phyloP scores from a whole-genome alignment of 2,113 vertebrate genomes.

The Labeo rohita region DNA sequence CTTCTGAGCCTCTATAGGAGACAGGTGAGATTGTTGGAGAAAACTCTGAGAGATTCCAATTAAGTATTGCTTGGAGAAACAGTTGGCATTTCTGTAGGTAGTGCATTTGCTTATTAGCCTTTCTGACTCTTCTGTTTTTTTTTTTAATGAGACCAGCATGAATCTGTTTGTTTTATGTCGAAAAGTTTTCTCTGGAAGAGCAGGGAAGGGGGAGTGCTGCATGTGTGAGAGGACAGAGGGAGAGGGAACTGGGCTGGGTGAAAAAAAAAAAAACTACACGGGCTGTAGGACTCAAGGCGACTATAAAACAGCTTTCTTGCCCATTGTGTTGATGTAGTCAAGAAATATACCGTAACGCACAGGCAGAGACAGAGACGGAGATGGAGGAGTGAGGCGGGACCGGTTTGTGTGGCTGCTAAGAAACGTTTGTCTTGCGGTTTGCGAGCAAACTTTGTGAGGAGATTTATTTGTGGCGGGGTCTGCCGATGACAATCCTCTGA shows the following conservation, averaged over 20 bases:
- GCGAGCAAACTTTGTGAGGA: constrained; percentile 29
- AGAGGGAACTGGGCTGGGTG: constrained; percentile 60
- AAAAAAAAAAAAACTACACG: constrained; percentile 41
- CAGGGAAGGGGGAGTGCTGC: constrained; percentile 21
- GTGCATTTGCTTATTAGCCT: not conserved
- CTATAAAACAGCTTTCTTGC: constrained; percentile 72
- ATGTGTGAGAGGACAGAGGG: constrained; percentile 24
- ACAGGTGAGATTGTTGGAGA: not conserved
- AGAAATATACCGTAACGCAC: constrained; percentile 57
- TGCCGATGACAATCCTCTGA: constrained; percentile 18
- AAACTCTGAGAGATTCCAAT: not conserved
- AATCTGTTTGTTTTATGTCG: not conserved
- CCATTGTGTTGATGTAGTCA: constrained; percentile 60
- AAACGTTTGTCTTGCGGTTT: constrained; percentile 34
- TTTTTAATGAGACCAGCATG: not conserved
- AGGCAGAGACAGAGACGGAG: constrained; percentile 61
- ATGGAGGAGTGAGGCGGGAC: constrained; percentile 48
- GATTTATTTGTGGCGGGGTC: constrained; percentile 31
- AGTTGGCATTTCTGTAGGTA: not conserved
- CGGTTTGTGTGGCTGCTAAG: not conserved
- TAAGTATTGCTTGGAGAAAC: not conserved
- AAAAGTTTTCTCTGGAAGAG: constrained; percentile 9
- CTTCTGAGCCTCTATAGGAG: not conserved
- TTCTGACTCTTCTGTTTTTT: not conserved
- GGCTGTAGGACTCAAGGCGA: constrained; percentile 65